phyloP scores from a whole-genome alignment of 2,888 invertebrate genomes.

The Apodemia duryi region DNA sequence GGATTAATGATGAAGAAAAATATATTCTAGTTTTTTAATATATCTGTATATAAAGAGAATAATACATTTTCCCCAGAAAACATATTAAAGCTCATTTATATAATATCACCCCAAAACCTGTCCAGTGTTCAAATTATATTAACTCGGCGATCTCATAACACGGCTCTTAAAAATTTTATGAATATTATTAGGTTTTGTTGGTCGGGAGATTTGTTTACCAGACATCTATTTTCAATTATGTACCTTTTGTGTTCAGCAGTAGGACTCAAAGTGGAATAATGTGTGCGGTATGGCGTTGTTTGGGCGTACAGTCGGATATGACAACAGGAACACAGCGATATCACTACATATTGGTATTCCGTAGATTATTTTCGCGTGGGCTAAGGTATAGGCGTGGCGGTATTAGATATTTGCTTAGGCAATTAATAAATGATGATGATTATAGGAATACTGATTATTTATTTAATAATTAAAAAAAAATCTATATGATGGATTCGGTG shows the following conservation, averaged over 20 bases:
- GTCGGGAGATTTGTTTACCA: not conserved
- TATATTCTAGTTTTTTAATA: too few species aligned
- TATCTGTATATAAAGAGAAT: too few species aligned
- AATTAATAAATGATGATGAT: too few species aligned
- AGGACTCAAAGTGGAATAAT: slow-evolving; percentile 2
- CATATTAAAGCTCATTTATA: not conserved
- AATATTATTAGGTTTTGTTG: slow-evolving; percentile 17
- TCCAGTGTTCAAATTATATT: not conserved
- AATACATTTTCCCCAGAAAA: too few species aligned
- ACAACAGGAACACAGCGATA: slow-evolving; percentile 48
- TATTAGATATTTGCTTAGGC: too few species aligned
- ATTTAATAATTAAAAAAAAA: too few species aligned
- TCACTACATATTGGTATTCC: slow-evolving; percentile 56
- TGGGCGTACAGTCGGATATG: slow-evolving; percentile 30
- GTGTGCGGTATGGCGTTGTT: slow-evolving; percentile 5
- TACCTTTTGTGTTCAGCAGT: not conserved
- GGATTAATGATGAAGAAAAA: too few species aligned
- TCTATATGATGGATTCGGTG: too few species aligned
- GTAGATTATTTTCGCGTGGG: slow-evolving; percentile 45
- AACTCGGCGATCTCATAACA: slow-evolving; percentile 10
- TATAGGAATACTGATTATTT: too few species aligned
- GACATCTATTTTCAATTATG: not conserved
- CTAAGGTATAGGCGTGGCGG: slow-evolving; percentile 24
- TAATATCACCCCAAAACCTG: not conserved
- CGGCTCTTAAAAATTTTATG: slow-evolving; percentile 17